Conservation (phyloP, 2,888 invertebrate genomes). For the Rhyacophila evoluta region DNA sequence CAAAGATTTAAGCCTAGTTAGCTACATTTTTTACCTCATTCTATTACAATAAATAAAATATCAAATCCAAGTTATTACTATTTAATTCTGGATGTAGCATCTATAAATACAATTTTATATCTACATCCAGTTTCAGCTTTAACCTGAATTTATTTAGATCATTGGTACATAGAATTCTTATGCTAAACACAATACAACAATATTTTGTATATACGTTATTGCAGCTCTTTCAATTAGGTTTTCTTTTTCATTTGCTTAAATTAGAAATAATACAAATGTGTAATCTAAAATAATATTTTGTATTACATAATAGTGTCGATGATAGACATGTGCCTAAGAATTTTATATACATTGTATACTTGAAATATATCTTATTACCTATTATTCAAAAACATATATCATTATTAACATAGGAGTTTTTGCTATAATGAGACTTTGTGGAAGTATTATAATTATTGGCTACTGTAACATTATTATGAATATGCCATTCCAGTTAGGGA, state of each 20-base stretch:
- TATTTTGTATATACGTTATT: too few species aligned
- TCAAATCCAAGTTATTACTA: too few species aligned
- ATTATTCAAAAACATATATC: neutral
- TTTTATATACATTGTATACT: constrained; percentile 38
- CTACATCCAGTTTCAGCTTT: too few species aligned
- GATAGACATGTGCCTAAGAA: constrained; percentile 37
- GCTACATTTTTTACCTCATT: too few species aligned
- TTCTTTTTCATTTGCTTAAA: neutral
- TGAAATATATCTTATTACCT: constrained; percentile 35
- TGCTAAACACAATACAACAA: too few species aligned
- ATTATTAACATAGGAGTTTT: neutral
- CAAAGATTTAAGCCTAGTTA: too few species aligned
- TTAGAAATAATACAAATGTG: neutral
- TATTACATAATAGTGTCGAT: neutral
- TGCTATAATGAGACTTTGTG: neutral
- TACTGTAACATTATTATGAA: constrained; percentile 12
- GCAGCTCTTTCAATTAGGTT: too few species aligned
- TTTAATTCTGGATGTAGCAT: too few species aligned
- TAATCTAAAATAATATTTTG: neutral
- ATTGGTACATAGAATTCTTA: too few species aligned
- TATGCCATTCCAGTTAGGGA: neutral
- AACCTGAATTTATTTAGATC: too few species aligned
- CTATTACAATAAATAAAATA: too few species aligned
- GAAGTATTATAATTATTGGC: constrained; percentile 1
- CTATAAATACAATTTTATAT: too few species aligned